Conservation (phyloP, 2,113 vertebrate genomes). For the Rallus limicola region DNA sequence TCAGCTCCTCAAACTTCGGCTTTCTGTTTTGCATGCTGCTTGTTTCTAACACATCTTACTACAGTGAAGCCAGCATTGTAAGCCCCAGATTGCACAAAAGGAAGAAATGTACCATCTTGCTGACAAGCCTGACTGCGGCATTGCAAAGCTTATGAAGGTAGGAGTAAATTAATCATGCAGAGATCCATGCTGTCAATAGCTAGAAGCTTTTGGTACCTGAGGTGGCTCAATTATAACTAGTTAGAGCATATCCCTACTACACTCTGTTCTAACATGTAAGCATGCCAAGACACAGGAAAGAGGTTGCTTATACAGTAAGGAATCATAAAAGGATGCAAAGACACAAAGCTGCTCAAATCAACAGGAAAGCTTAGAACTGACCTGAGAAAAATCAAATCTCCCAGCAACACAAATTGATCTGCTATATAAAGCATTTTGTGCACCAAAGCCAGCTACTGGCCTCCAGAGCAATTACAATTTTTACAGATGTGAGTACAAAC, state of each 20-base stretch:
- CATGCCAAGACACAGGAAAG: neutral
- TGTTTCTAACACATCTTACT: neutral
- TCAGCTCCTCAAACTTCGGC: neutral
- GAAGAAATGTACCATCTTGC: neutral
- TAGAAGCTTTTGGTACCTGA: slow-evolving; percentile 29
- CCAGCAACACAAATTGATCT: neutral
- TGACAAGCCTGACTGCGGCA: neutral
- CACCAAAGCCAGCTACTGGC: neutral
- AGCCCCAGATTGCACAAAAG: neutral
- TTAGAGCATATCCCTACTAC: neutral
- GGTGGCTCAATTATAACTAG: neutral
- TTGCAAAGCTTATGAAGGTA: neutral
- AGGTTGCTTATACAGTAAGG: neutral
- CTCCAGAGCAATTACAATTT: neutral
- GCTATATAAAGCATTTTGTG: neutral
- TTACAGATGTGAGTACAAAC: neutral
- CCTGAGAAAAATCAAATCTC: neutral
- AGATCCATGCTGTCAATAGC: slow-evolving; percentile 15
- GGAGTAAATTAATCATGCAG: slow-evolving; percentile 36
- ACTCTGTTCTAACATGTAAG: neutral
- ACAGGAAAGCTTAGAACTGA: neutral
- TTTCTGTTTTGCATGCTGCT: neutral
- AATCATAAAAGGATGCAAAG: neutral
- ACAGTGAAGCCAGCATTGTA: neutral
- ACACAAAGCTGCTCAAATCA: neutral